phyloP scores from a whole-genome alignment of 2,888 invertebrate genomes.

The Microctonus hyperodae region DNA sequence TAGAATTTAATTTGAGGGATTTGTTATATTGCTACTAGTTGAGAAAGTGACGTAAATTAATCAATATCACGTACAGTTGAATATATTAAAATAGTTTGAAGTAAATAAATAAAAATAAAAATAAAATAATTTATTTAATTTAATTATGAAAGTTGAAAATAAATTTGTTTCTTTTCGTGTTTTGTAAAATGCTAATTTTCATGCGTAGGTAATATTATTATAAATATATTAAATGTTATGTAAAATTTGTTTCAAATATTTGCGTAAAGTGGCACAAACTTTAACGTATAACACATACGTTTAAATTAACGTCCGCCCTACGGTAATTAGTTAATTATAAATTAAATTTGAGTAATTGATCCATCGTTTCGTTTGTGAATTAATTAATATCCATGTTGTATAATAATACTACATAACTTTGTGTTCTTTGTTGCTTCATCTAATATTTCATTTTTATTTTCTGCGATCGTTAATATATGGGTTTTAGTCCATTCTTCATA shows the following conservation, averaged over 20 bases:
- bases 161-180: no score
- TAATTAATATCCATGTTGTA: slow-evolving; percentile 16
- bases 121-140: no score
- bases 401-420: background rate
- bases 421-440: background rate
- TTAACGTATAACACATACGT: background rate
- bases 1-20: no score
- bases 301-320: slow-evolving; percentile 15
- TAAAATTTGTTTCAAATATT: background rate
- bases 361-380: slow-evolving; percentile 36
- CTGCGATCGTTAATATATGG: background rate
- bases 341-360: slow-evolving; percentile 46
- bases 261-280: background rate
- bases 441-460: background rate
- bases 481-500: background rate
- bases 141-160: no score
- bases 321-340: slow-evolving; percentile 45
- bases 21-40: no score
- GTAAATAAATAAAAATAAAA: no score
- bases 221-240: no score
- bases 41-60: no score
- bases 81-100: no score
- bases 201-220: no score
- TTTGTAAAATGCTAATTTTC: no score
- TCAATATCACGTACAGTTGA: no score